Conservation (phyloP, 2,113 vertebrate genomes). For the Atherinomorus stipes region DNA sequence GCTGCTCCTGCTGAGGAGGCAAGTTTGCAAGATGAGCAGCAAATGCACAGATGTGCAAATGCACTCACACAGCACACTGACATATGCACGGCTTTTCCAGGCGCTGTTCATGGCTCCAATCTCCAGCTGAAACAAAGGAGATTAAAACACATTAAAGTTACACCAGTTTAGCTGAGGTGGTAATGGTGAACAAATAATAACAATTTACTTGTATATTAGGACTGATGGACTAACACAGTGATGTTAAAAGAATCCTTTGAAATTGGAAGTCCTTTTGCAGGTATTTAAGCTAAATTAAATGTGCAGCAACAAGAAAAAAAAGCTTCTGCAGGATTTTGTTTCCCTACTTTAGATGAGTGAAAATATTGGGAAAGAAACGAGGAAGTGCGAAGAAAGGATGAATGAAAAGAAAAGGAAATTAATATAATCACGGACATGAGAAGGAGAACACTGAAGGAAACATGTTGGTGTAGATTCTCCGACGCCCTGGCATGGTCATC, state of each 20-base stretch:
- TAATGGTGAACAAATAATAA: not conserved
- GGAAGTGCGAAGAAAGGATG: not conserved
- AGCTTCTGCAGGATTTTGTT: not conserved
- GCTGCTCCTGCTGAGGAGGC: constrained; percentile 59
- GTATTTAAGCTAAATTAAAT: not conserved
- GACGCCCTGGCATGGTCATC: too few relatives aligned
- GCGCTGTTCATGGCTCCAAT: constrained; percentile 5
- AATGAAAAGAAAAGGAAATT: not conserved
- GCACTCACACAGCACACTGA: constrained; percentile 34
- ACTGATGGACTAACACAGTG: not conserved
- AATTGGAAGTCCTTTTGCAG: not conserved
- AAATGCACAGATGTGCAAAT: constrained; percentile 64
- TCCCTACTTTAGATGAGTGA: not conserved
- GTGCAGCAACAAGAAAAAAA: not conserved
- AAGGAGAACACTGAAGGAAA: too few relatives aligned
- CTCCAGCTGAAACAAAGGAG: constrained; percentile 26
- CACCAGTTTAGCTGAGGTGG: not conserved
- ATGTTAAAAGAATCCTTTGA: not conserved
- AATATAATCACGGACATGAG: not conserved
- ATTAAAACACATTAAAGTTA: constrained; percentile 18
- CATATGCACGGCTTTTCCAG: constrained; percentile 25
- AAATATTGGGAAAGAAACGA: not conserved
- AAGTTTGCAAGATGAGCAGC: constrained; percentile 45
- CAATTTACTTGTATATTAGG: too few relatives aligned
- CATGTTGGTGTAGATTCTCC: too few relatives aligned